Percentiles rank a stretch among this genome's conserved stretches.
phyloP scores from a whole-genome alignment of 2,113 vertebrate genomes.

The Redunca redunca region DNA sequence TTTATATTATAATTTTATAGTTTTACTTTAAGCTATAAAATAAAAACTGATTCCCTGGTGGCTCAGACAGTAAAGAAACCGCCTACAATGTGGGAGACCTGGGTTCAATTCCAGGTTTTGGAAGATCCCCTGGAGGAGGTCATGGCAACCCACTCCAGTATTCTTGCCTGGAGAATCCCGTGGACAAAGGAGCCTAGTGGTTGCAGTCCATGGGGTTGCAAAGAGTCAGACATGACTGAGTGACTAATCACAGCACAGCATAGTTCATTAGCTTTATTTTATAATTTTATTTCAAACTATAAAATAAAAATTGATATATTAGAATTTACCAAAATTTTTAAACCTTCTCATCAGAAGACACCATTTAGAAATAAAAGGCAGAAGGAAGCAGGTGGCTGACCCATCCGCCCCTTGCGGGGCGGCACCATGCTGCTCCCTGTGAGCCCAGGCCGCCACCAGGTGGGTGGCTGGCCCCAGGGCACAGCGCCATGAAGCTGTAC shows the following conservation, averaged over 20 bases:
- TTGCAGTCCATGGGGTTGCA: too few relatives aligned
- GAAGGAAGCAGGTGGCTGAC: neutral
- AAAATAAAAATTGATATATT: neutral
- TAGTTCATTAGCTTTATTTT: neutral
- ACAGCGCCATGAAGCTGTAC: slow-evolving; percentile 90
- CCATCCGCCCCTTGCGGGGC: neutral
- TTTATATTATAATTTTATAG: neutral
- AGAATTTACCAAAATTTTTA: neutral
- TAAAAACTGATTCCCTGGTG: neutral
- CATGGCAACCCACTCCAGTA: too few relatives aligned
- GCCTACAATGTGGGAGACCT: too few relatives aligned
- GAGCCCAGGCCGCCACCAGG: neutral
- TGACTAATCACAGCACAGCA: neutral
- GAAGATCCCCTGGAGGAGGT: too few relatives aligned
- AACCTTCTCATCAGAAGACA: neutral
- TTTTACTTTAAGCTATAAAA: neutral
- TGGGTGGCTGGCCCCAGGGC: neutral
- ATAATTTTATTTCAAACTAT: neutral
- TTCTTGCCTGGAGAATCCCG: too few relatives aligned
- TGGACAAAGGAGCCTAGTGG: too few relatives aligned
- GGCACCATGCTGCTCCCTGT: neutral
- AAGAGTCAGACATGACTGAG: too few relatives aligned
- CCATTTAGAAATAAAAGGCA: neutral
- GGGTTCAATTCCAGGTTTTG: too few relatives aligned
- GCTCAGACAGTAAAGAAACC: too few relatives aligned